A percentile compares a stretch with the other conserved stretches of the same genome.
Evolutionary conservation across 2,113 vertebrate species (phyloP).

Genomic region (Stigmatopora argus): DNA sequence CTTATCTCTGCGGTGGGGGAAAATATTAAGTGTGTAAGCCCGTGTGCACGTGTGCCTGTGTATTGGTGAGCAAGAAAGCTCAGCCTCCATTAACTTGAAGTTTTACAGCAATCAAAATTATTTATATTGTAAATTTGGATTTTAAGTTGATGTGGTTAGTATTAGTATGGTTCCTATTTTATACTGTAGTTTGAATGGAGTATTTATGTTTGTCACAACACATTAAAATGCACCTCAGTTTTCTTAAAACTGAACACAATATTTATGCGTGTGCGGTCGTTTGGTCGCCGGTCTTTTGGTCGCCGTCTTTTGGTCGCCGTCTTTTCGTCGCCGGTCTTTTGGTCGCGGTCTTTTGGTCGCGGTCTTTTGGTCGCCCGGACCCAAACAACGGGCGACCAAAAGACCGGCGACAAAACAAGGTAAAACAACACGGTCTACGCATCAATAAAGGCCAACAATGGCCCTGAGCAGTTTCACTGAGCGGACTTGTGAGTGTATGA

Average conservation of each 20-base stretch:
- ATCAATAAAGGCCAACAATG: no score
- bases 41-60: slow-evolving; percentile 13
- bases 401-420: no score
- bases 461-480: no score
- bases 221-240: slow-evolving; percentile 27
- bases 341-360: no score
- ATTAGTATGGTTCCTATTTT: slow-evolving; percentile 8
- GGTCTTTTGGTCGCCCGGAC: no score
- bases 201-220: slow-evolving; percentile 13
- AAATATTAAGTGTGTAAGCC: slow-evolving; percentile 24
- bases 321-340: no score
- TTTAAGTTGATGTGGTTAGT: slow-evolving; percentile 30
- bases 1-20: slow-evolving; percentile 52
- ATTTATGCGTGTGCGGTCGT: no score
- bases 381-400: no score
- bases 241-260: slow-evolving; percentile 8
- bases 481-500: no score
- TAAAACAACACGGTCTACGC: no score
- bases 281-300: no score
- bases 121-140: slow-evolving; percentile 31
- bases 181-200: slow-evolving; percentile 1
- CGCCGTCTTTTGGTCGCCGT: no score
- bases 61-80: slow-evolving; percentile 21
- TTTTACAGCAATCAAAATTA: slow-evolving; percentile 26
- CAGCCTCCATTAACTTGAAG: slow-evolving; percentile 37